phyloP scores from a whole-genome alignment of 1,140 invertebrate species.

The Polyergus mexicanus region DNA sequence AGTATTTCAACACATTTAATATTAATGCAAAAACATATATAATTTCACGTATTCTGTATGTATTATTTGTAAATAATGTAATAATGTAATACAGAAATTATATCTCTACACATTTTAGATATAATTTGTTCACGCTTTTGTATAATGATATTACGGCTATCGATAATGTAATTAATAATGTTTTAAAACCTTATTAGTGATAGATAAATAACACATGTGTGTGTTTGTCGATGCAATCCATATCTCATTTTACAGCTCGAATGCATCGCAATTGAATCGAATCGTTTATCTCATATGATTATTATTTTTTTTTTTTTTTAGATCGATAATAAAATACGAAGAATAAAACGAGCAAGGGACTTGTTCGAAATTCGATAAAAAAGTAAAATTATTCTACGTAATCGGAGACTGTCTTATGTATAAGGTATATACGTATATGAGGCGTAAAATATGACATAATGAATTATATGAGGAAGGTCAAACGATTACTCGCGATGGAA shows the following conservation, averaged over 20 bases:
- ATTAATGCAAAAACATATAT: neutral
- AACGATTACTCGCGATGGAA: conserved; percentile 52
- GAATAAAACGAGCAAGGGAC: neutral
- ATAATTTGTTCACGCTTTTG: conserved; percentile 4
- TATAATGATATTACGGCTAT: neutral
- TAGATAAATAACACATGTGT: neutral
- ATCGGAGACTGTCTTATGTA: neutral
- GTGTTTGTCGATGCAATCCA: neutral
- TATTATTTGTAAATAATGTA: conserved; percentile 18
- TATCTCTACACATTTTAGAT: neutral
- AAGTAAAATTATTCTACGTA: neutral
- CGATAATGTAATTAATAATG: conserved; percentile 22
- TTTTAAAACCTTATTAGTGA: neutral
- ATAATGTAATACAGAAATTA: neutral
- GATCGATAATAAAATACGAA: neutral
- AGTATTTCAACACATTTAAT: conserved; percentile 23
- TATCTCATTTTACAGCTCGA: conserved; percentile 12
- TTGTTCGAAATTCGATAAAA: conserved; percentile 3
- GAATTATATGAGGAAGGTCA: conserved; percentile 40
- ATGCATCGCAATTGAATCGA: conserved; percentile 1
- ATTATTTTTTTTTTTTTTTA: neutral
- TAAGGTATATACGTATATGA: conserved; percentile 27
- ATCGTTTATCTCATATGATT: neutral
- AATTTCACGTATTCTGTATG: neutral
- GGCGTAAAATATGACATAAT: conserved; percentile 40